Conservation (phyloP, 2,797 vertebrate species). For the Hyperoplus immaculatus region DNA sequence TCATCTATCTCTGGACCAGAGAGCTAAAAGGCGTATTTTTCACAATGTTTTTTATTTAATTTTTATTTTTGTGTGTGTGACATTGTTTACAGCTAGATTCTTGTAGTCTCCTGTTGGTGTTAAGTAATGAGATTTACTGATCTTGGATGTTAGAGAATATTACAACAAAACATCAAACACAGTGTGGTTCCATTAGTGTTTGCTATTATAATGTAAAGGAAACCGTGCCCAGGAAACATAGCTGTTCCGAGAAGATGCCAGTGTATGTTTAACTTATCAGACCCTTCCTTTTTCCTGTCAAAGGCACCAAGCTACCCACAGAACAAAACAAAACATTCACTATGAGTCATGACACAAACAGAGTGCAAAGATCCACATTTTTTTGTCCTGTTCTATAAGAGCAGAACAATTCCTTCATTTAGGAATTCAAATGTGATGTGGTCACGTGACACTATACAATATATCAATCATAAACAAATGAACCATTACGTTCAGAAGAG, state of each 20-base stretch:
- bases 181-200: conserved; percentile 14
- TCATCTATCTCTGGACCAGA: conserved; percentile 3
- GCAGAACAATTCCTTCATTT: not conserved
- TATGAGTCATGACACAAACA: conserved; percentile 4
- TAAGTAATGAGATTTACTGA: not conserved
- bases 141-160: not conserved
- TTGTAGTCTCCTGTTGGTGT: not conserved
- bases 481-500: not conserved
- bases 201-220: conserved; percentile 51
- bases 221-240: conserved; percentile 66
- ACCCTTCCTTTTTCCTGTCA: conserved; percentile 63
- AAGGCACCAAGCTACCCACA: conserved; percentile 30
- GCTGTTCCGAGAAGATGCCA: conserved; percentile 51
- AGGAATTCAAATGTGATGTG: not conserved
- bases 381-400: conserved; percentile 4
- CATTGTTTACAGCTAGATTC: not conserved
- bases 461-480: not conserved
- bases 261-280: conserved; percentile 58
- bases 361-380: not conserved
- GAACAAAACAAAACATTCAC: conserved; percentile 48
- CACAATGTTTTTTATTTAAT: not conserved
- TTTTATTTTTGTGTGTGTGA: not conserved
- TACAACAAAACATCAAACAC: conserved; percentile 20
- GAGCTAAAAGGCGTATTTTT: not conserved
- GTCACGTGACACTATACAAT: not conserved